Evolutionary conservation across 2,113 vertebrate species (phyloP).

Genomic region (Cryptoleucopteryx plumbea): DNA sequence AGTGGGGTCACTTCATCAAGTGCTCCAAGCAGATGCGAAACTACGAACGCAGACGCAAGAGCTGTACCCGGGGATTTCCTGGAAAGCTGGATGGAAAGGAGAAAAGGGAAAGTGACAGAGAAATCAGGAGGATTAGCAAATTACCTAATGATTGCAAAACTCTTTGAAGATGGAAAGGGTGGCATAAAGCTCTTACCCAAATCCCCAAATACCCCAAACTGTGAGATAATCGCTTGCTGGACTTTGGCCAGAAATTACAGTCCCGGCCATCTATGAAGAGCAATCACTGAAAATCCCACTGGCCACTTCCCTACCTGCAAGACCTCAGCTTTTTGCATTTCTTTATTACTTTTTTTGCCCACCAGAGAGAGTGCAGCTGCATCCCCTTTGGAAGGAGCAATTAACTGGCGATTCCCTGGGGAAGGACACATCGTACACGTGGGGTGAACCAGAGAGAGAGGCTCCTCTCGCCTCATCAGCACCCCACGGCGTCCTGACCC

Average conservation of each 20-base stretch:
- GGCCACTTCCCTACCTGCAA: not conserved
- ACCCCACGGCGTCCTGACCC: not conserved
- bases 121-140: not conserved
- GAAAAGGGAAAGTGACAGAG: not conserved
- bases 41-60: rapidly evolving
- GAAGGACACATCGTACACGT: rapidly evolving
- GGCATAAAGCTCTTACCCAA: not conserved
- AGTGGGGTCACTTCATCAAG: not conserved
- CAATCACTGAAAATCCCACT: not conserved
- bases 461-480: not conserved
- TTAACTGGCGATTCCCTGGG: not conserved
- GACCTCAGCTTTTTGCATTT: not conserved
- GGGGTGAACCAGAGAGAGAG: not conserved
- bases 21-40: not conserved
- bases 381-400: not conserved
- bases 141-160: not conserved
- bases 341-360: not conserved
- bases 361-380: too few species aligned
- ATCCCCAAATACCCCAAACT: not conserved
- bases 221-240: not conserved
- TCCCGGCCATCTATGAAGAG: not conserved
- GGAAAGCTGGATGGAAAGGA: not conserved
- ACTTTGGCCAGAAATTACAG: not conserved
- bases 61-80: not conserved
- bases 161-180: not conserved